These are phyloP conservation scores for Telmatochromis brachygnathus DNA, from an alignment of 2,113 vertebrate species.

Conservation along the genomic window DNA sequence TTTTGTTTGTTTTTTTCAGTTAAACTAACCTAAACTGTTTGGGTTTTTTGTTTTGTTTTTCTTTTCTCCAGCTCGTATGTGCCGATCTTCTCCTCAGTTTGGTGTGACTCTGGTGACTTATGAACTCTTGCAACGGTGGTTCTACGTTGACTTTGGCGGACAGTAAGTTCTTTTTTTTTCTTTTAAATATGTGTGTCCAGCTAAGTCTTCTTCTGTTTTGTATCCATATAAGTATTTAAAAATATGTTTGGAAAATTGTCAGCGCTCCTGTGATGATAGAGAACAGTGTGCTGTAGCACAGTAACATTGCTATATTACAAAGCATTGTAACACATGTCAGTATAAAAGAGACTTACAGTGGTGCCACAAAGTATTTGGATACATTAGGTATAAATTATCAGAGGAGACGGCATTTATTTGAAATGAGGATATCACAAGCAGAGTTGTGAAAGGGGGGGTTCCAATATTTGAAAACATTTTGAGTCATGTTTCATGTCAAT, in stretches of 20 bases:
- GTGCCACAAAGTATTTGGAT: background rate
- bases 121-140: constrained; percentile 93
- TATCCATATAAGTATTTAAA: background rate
- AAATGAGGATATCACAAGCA: background rate
- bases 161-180: constrained; percentile 69
- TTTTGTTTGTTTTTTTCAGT: rapidly evolving
- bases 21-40: background rate
- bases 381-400: background rate
- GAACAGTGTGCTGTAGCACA: background rate
- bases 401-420: background rate
- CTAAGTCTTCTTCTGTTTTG: background rate
- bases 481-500: background rate
- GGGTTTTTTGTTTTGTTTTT: background rate
- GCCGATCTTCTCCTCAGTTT: constrained; percentile 96
- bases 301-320: background rate
- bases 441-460: background rate
- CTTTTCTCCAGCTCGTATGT: constrained; percentile 83
- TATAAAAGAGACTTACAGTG: background rate
- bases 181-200: background rate
- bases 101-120: constrained; percentile 96
- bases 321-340: background rate
- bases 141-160: constrained; percentile 95
- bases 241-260: background rate
- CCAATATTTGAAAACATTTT: background rate
- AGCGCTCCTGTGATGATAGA: background rate